Percentiles rank a stretch among this genome's conserved stretches.
Evolutionary conservation across 2,888 invertebrate species (phyloP).

Genomic region (Tipula helvola): DNA sequence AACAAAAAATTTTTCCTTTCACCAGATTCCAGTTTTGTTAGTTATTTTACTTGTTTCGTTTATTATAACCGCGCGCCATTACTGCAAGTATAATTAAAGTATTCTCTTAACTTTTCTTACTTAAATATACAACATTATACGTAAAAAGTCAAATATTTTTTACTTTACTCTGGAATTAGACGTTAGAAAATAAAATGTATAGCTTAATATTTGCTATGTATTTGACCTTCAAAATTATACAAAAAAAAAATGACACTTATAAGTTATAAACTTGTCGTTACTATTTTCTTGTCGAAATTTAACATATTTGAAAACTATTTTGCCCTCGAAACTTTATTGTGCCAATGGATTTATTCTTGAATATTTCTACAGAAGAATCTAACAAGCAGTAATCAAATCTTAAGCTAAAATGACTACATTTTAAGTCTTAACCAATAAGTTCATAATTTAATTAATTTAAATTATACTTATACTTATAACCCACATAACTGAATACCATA

Average conservation of each 20-base stretch:
- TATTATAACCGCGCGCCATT: background rate
- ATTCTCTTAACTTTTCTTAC: background rate
- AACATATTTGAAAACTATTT: background rate
- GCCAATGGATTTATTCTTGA: too few species aligned
- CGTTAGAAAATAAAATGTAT: too few species aligned
- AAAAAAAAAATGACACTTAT: too few species aligned
- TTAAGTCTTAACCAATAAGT: too few species aligned
- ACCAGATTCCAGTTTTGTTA: background rate
- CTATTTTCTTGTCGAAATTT: too few species aligned
- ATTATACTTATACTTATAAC: too few species aligned
- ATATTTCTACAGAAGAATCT: too few species aligned
- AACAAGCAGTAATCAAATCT: too few species aligned
- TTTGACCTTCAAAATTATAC: background rate
- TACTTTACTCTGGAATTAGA: background rate
- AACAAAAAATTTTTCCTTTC: background rate
- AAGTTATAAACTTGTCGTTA: too few species aligned
- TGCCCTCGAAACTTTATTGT: background rate
- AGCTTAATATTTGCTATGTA: background rate
- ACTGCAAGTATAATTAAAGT: background rate
- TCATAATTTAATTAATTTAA: too few species aligned
- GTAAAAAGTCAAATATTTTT: background rate
- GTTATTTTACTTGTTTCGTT: background rate
- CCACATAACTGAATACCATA: too few species aligned
- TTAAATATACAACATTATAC: background rate
- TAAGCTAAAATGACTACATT: too few species aligned